Percentiles rank a stretch among this genome's conserved stretches.
Evolutionary conservation across 1,140 invertebrate genomes (phyloP).

Genomic region (Drosophila erecta): DNA sequence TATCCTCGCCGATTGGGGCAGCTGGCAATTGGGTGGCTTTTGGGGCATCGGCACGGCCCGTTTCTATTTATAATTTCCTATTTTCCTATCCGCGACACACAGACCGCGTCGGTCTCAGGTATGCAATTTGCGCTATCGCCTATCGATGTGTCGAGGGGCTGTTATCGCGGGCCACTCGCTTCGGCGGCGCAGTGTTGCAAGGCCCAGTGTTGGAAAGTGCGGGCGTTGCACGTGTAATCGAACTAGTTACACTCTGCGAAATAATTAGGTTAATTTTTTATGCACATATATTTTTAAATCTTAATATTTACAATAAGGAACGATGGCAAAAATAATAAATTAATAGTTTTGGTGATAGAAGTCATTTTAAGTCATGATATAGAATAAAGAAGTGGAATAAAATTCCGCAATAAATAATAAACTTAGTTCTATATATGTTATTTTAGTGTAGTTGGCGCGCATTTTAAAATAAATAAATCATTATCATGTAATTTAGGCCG

Average conservation of each 20-base stretch:
- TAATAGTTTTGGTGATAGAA: no score
- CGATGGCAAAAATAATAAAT: no score
- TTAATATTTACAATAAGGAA: no score
- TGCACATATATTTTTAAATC: no score
- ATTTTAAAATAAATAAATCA: not conserved
- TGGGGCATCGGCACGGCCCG: constrained; percentile 35
- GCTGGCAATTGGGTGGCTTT: constrained; percentile 21
- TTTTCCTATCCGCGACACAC: constrained; percentile 33
- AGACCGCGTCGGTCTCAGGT: constrained; percentile 32
- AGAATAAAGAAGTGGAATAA: no score
- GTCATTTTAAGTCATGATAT: no score
- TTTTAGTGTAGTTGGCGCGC: not conserved
- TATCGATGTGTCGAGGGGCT: not conserved
- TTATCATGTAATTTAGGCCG: no score
- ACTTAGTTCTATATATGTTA: not conserved
- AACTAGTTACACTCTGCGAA: not conserved
- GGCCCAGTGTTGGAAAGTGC: not conserved
- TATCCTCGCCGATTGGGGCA: constrained; percentile 23
- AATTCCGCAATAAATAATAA: not conserved
- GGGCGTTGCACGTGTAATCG: not conserved
- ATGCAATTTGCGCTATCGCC: constrained; percentile 3
- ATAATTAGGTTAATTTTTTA: not conserved
- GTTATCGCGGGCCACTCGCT: not conserved
- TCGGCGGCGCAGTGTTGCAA: not conserved
- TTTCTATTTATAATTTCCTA: constrained; percentile 45